Percentiles rank a stretch among this genome's conserved stretches.
Evolutionary conservation across 2,797 vertebrate species (phyloP).

Genomic region (Tolypeutes matacus): DNA sequence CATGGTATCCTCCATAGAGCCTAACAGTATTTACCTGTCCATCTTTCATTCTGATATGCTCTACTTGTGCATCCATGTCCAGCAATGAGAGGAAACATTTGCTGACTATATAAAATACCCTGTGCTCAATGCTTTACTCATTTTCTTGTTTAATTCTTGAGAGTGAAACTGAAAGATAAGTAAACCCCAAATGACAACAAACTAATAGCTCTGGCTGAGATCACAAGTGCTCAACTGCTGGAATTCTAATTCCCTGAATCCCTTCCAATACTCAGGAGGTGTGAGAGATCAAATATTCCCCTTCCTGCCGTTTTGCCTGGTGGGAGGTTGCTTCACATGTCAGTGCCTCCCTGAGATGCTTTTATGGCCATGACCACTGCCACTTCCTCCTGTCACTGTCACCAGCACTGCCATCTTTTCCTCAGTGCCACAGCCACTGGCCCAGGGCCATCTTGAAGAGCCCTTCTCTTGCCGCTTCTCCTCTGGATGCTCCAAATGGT

Average conservation of each 20-base stretch:
- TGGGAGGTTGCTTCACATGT: background rate
- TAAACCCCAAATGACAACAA: slow-evolving; percentile 1
- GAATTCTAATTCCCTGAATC: background rate
- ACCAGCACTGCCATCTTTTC: background rate
- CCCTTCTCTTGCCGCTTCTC: background rate
- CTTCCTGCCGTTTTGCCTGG: background rate
- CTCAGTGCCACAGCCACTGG: background rate
- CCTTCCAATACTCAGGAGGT: background rate
- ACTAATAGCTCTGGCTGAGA: background rate
- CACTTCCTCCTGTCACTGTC: background rate
- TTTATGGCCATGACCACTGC: background rate
- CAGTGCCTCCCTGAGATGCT: background rate
- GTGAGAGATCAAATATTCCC: background rate
- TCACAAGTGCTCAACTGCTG: background rate
- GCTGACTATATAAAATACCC: too few species aligned
- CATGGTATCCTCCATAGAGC: too few species aligned
- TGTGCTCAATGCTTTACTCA: background rate
- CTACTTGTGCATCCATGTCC: background rate
- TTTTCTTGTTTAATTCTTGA: background rate
- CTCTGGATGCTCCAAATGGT: background rate
- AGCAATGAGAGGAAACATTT: background rate
- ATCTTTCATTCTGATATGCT: background rate
- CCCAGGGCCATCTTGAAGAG: background rate
- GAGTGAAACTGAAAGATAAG: background rate
- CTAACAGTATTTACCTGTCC: background rate